Percentiles rank a stretch among this genome's conserved stretches.
Evolutionary conservation across 2,888 invertebrate species (phyloP).

Genomic region (Elgonia sp.): DNA sequence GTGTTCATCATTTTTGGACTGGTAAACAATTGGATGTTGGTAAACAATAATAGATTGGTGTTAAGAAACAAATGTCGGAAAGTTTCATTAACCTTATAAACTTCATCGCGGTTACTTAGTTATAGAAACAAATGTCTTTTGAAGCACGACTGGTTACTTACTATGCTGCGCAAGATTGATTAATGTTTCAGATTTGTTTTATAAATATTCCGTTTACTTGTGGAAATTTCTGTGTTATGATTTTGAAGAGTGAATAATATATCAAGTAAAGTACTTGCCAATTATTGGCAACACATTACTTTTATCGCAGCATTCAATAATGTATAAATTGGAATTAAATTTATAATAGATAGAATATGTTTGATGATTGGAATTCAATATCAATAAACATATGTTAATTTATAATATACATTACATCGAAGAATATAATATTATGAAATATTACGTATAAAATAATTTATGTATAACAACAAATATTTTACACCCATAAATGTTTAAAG

Average conservation of each 20-base stretch:
- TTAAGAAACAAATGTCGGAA: background rate
- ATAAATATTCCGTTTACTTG: background rate
- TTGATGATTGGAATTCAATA: too few relatives aligned
- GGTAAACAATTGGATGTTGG: background rate
- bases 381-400: too few relatives aligned
- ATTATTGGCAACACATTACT: too few relatives aligned
- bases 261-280: too few relatives aligned
- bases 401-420: too few relatives aligned
- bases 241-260: background rate
- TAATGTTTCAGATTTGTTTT: constrained; percentile 7
- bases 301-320: too few relatives aligned
- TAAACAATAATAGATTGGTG: background rate
- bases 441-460: too few relatives aligned
- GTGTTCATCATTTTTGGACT: background rate
- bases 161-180: background rate
- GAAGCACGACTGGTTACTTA: background rate
- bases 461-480: too few relatives aligned
- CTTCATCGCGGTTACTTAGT: background rate
- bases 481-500: too few relatives aligned
- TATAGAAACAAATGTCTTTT: background rate
- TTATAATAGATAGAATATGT: too few relatives aligned
- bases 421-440: too few relatives aligned
- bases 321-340: too few relatives aligned
- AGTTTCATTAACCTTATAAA: constrained; percentile 19
- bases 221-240: background rate